Evolutionary conservation across 2,113 vertebrate species (phyloP).

Genomic region (Rhinogobius similis): DNA sequence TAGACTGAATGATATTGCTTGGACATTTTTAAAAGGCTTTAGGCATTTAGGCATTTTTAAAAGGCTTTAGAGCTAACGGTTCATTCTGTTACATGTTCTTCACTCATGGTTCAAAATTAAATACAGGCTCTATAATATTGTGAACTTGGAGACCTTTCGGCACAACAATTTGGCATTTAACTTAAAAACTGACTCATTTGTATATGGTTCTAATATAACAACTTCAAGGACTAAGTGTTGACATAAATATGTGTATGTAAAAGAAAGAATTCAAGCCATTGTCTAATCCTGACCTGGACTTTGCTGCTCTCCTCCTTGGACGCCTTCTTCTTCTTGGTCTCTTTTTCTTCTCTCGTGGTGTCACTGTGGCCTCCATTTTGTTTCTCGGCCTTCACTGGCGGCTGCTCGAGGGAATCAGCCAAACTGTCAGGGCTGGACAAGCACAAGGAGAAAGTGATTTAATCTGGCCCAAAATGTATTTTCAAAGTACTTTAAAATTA

Average conservation of each 20-base stretch:
- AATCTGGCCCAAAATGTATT: background rate
- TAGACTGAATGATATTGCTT: too few species aligned
- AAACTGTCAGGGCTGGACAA: slow-evolving; percentile 80
- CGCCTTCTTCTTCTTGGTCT: slow-evolving; percentile 48
- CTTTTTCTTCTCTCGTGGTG: slow-evolving; percentile 63
- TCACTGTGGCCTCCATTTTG: slow-evolving; percentile 83
- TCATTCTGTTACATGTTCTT: too few species aligned
- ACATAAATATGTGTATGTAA: background rate
- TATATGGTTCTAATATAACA: background rate
- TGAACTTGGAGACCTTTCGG: too few species aligned
- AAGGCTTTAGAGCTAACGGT: too few species aligned
- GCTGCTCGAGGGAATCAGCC: slow-evolving; percentile 83
- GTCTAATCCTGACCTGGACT: slow-evolving; percentile 78
- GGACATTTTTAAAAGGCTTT: too few species aligned
- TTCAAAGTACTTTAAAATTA: background rate
- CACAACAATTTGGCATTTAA: too few species aligned
- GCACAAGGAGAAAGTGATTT: background rate
- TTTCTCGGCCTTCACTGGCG: slow-evolving; percentile 66
- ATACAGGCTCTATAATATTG: too few species aligned
- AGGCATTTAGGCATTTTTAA: too few species aligned
- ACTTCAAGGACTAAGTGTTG: background rate
- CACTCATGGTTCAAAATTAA: too few species aligned
- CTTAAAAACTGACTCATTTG: background rate
- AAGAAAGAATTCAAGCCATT: background rate
- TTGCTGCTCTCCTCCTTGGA: slow-evolving; percentile 69